Evolutionary conservation across 2,888 invertebrate genomes (phyloP).

Genomic region (Vannuccia rotundouncinata): DNA sequence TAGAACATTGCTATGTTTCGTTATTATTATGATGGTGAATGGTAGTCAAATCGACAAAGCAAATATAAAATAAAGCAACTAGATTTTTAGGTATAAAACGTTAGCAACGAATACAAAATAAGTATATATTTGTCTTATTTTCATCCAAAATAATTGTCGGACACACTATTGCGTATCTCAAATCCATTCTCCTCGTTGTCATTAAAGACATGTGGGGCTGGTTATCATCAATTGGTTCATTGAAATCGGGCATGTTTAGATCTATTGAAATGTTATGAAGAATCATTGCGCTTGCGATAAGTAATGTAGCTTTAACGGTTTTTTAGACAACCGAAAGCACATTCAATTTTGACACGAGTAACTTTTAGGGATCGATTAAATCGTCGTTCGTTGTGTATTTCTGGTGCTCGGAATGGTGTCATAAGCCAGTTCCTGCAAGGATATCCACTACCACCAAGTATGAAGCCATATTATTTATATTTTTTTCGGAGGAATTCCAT

Average conservation of each 20-base stretch:
- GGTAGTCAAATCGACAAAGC: slow-evolving; percentile 20
- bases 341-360: too few relatives aligned
- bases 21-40: too few relatives aligned
- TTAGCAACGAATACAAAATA: slow-evolving; percentile 19
- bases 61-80: slow-evolving; percentile 26
- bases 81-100: slow-evolving; percentile 19
- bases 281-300: background rate
- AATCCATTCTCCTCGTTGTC: background rate
- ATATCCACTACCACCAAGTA: too few relatives aligned
- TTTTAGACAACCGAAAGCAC: too few relatives aligned
- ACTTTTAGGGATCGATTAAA: too few relatives aligned
- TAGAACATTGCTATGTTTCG: too few relatives aligned
- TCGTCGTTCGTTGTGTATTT: too few relatives aligned
- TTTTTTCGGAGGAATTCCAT: too few relatives aligned
- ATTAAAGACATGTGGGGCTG: background rate
- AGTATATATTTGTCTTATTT: slow-evolving; percentile 11
- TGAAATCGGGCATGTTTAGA: background rate
- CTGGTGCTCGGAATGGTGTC: too few relatives aligned
- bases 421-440: too few relatives aligned
- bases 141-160: slow-evolving; percentile 11
- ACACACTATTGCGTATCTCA: background rate
- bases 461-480: too few relatives aligned
- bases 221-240: background rate
- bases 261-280: background rate
- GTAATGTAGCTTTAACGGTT: background rate